Conservation (phyloP, 2,113 vertebrate species). For the Colossoma macropomum region DNA sequence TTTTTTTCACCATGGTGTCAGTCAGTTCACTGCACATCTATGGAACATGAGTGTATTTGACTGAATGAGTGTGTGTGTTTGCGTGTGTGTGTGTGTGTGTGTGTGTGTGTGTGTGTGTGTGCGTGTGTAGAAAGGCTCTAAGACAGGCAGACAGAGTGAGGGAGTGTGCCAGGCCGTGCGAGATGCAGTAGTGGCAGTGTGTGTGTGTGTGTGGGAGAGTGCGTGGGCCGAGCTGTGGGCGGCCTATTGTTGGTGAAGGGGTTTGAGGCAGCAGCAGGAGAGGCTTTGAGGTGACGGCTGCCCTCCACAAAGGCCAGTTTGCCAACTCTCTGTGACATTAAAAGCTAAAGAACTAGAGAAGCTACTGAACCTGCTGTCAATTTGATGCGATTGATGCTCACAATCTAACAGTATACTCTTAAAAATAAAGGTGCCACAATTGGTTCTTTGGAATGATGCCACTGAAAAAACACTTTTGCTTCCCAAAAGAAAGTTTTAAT, state of each 20-base stretch:
- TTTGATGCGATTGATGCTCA: background rate
- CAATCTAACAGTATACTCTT: background rate
- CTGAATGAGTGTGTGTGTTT: slow-evolving; percentile 7
- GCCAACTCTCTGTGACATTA: background rate
- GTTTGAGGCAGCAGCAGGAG: background rate
- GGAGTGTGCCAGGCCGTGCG: background rate
- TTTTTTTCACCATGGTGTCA: background rate
- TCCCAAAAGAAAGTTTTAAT: background rate
- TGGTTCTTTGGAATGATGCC: background rate
- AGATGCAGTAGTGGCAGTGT: background rate
- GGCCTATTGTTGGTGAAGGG: slow-evolving; percentile 11
- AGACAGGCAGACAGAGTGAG: slow-evolving; percentile 4
- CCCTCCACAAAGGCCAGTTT: background rate
- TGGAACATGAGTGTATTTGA: background rate
- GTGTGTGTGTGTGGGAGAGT: slow-evolving; percentile 5
- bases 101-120: slow-evolving; percentile 14
- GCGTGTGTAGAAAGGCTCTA: background rate
- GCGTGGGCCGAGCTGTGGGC: slow-evolving; percentile 12
- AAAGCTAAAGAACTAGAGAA: background rate
- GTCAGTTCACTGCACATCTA: background rate
- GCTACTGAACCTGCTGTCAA: background rate
- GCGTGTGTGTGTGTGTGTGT: slow-evolving; percentile 27
- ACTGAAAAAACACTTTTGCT: background rate
- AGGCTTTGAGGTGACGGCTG: background rate
- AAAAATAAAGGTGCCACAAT: background rate